phyloP scores from a whole-genome alignment of 2,113 vertebrate species.

The Hyperoodon ampullatus region DNA sequence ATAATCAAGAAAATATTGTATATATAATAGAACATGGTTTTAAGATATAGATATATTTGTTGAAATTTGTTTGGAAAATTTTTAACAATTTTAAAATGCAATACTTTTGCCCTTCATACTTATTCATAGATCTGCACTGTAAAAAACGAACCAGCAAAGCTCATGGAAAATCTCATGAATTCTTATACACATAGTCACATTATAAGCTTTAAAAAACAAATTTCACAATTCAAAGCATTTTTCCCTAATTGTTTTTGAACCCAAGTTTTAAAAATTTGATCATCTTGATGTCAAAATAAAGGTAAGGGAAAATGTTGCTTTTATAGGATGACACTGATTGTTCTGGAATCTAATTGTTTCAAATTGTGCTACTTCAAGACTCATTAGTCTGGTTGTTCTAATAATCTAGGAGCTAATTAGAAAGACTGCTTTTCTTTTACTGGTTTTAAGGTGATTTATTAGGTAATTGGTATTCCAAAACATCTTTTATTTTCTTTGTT shows the following conservation, averaged over 20 bases:
- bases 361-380: slow-evolving; percentile 72
- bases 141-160: not conserved
- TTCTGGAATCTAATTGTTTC: slow-evolving; percentile 65
- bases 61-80: not conserved
- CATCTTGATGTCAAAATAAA: slow-evolving; percentile 40
- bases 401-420: not conserved
- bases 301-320: slow-evolving; percentile 23
- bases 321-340: slow-evolving; percentile 67
- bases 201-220: not conserved
- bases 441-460: not conserved
- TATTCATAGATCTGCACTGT: not conserved
- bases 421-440: not conserved
- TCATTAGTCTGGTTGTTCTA: slow-evolving; percentile 64
- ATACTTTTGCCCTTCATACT: not conserved
- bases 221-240: not conserved
- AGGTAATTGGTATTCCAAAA: not conserved
- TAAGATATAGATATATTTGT: not conserved
- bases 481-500: not conserved
- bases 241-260: not conserved
- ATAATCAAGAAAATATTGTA: not conserved
- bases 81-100: not conserved
- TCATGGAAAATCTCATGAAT: not conserved
- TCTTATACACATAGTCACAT: not conserved
- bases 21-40: not conserved
- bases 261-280: not conserved